Base-by-base conservation (phyloP, 2,888 invertebrate genomes). In the Mamestra brassicae region DNA sequence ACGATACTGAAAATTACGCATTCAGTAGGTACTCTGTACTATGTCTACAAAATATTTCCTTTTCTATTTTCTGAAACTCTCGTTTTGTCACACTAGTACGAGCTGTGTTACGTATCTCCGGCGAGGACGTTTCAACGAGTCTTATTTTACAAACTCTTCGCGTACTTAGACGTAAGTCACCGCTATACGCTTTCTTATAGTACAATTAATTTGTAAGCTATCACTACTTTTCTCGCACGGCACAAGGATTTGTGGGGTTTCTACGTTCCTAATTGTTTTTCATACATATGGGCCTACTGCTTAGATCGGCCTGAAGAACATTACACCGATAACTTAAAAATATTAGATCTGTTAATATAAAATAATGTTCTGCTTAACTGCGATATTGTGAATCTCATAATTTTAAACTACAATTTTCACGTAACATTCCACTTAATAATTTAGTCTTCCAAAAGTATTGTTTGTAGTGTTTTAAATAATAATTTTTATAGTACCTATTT, bases 201-300 rank as follows among this genome's bases (percentile, higher is more conserved):
- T 93, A 93, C 92, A 93, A 93, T 90, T 92, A 88, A 88, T 90
- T 91, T 90, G 61, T 92, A 92, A 92, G 90, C 90, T 90, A 85
- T 88, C 90, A 88, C 89, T 87, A 86, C 69, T 80, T 83, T 67
- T 69, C 63, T 77, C 55, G 87, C 88, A 88, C 87, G 69, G 89
- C 90, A 91, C 89, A 85, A 86, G 75, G 88, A 90, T 88, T 89
- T 88, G 87, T 90, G 83, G 79, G 78, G 81, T 86, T 68, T 81
- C 85, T 87, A 86, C 67, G 89, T 88, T 90, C 85, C 85, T 89
- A 87, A 85, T 85, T 78, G 34, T 78, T 81, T 79, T 83, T 73
- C 68, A 71, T 76, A 65, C 61, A 55, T 47, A 62, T 54, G 66
- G 87, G 86, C 86, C 87, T 84, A 87, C 68, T 70, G 62, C 70